Percentiles rank a stretch among this genome's conserved stretches.
Evolutionary conservation across 1,140 invertebrate species (phyloP).

Genomic region (Dolichoris vasculosae): DNA sequence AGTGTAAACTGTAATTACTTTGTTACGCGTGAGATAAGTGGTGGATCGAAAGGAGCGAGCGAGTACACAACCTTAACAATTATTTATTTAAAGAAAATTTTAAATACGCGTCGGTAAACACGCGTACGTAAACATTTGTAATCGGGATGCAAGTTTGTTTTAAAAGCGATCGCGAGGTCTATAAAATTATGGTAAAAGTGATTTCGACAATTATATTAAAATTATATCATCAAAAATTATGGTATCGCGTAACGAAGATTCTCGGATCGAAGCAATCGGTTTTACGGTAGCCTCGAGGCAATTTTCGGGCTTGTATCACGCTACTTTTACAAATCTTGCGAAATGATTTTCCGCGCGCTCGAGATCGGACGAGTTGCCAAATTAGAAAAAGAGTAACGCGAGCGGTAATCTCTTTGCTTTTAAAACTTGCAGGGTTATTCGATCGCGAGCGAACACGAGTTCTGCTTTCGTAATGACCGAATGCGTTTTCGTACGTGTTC

Average conservation of each 20-base stretch:
- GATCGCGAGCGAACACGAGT: background rate
- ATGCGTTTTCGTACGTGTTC: background rate
- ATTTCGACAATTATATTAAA: background rate
- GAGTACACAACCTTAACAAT: background rate
- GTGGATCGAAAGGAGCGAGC: background rate
- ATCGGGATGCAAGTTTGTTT: background rate
- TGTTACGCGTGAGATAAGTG: background rate
- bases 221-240: background rate
- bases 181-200: background rate
- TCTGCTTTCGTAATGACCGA: slow-evolving; percentile 4
- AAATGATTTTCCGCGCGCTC: background rate
- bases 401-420: background rate
- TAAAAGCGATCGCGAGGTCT: background rate
- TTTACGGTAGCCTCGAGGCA: background rate
- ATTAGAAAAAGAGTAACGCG: background rate
- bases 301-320: background rate
- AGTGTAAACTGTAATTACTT: background rate
- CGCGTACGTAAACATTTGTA: background rate
- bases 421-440: background rate
- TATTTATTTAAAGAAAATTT: background rate
- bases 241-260: background rate
- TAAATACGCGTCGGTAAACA: background rate
- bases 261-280: background rate
- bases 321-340: background rate
- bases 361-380: background rate